phyloP scores from a whole-genome alignment of 2,113 vertebrate species.

The Hystrix cristata region DNA sequence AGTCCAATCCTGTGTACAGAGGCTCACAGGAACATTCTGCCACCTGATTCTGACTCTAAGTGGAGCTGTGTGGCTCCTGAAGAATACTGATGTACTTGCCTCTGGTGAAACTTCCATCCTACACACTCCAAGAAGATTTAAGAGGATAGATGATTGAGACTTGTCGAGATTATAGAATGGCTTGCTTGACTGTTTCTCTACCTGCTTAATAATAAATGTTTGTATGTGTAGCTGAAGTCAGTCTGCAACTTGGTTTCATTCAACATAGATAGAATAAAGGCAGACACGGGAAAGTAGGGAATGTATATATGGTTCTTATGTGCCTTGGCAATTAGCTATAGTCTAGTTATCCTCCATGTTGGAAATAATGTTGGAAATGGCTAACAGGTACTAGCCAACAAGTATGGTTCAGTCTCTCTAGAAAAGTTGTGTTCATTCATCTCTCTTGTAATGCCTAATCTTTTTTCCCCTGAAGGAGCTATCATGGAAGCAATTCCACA shows the following conservation, averaged over 20 bases:
- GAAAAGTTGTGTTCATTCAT: not conserved
- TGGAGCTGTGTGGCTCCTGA: not conserved
- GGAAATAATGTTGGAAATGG: not conserved
- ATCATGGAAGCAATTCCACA: not conserved
- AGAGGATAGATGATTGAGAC: not conserved
- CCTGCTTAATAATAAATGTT: not conserved
- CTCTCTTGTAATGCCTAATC: not conserved
- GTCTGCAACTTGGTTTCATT: not conserved
- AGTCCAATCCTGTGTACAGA: not conserved
- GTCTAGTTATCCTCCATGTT: slow-evolving; percentile 4
- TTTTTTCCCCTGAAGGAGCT: not conserved
- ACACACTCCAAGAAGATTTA: not conserved
- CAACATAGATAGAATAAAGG: not conserved
- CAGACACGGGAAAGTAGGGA: accelerated
- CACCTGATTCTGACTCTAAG: not conserved
- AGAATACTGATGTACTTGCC: not conserved
- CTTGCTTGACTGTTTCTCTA: not conserved
- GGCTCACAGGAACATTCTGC: not conserved
- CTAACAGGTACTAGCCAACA: not conserved
- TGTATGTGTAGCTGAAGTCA: not conserved
- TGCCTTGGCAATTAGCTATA: not conserved
- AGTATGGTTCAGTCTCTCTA: not conserved
- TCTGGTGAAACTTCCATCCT: not conserved
- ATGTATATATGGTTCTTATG: not conserved
- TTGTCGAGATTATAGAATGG: slow-evolving; percentile 13